Base-by-base conservation (phyloP, 1,140 invertebrate species). In the Penaeus japonicus region DNA sequence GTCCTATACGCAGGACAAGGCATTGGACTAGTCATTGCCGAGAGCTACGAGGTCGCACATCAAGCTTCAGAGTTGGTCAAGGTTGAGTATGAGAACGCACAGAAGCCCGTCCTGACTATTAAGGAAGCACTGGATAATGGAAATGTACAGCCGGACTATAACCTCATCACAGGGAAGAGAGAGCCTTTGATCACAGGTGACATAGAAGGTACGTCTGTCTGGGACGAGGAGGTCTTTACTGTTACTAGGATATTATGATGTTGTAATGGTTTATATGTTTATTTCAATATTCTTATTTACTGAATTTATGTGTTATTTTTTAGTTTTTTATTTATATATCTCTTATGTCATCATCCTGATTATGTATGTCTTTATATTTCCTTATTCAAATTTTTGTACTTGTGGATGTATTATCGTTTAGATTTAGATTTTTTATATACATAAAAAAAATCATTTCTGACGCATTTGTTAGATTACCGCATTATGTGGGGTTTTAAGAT, bases 1-100 rank as follows among this genome's bases (percentile, higher is more conserved):
- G 93, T 96, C 0, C 91, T 92, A 2, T 95, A 94, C 91, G 95
- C 95, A 77, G 93, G 93, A 2, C 93, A 93, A 81, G 84, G 93
- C 15, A 47, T 94, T 24, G 93, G 92, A 54, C 70, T 94, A 12
- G 92, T 94, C 79, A 91, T 94, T 3, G 93, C 93, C 15, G 90
- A 91, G 57, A 89, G 54, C 17, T 89, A 93, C 91, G 92, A 94
- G 7, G 90, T 91, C 24, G 94, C 93, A 2, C 82, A 91, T 54
- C 90, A 91, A 80, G 94, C 93, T 18, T 93, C 92, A 0, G 91
- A 92, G 78, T 57, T 91, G 22, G 93, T 94, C 10, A 91, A 92
- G 79, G 91, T 94, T 1, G 87, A 91, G 20, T 93, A 93, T 85
- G 91, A 91, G n/a, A 91, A 92, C 75, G 84, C 91, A 17, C 84